These are phyloP conservation scores for Remorina albescens DNA, from an alignment of 2,797 vertebrate species.

Conservation along the genomic window DNA sequence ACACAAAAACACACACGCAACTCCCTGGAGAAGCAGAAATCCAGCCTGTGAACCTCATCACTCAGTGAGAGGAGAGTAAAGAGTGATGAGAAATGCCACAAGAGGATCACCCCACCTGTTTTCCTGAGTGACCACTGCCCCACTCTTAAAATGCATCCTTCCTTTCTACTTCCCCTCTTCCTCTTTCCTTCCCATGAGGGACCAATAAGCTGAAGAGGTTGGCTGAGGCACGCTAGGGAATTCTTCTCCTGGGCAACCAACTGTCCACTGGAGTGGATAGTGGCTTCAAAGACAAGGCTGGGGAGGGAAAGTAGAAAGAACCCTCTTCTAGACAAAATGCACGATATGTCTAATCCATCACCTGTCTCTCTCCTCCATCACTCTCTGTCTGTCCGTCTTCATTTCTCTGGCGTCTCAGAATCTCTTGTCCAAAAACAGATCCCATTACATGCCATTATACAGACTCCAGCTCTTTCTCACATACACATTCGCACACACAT, in stretches of 20 bases:
- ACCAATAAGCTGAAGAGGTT: constrained; percentile 58
- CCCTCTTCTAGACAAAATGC: constrained; percentile 32
- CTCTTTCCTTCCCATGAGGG: constrained; percentile 60
- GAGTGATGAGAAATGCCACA: constrained; percentile 67
- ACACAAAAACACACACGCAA: constrained; percentile 51
- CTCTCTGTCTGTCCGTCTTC: constrained; percentile 33
- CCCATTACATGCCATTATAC: constrained; percentile 67
- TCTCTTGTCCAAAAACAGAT: constrained; percentile 68
- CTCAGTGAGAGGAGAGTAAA: constrained; percentile 59
- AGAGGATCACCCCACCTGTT: constrained; percentile 42
- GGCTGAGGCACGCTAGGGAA: constrained; percentile 40
- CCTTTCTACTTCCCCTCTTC: constrained; percentile 65
- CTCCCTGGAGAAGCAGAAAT: constrained; percentile 57
- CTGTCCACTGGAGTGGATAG: constrained; percentile 25
- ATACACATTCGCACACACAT: constrained; percentile 47
- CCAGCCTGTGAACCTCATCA: constrained; percentile 79
- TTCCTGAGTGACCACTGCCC: constrained; percentile 69
- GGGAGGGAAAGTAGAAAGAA: constrained; percentile 24
- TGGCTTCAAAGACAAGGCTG: constrained; percentile 53
- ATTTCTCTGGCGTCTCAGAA: constrained; percentile 55
- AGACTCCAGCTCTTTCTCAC: constrained; percentile 51
- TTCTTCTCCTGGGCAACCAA: constrained; percentile 31
- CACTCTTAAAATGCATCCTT: constrained; percentile 75
- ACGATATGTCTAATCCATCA: constrained; percentile 59
- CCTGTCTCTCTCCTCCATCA: constrained; percentile 25